A percentile compares a stretch with the other conserved stretches of the same genome.
Evolutionary conservation across 2,797 vertebrate genomes (phyloP).

Genomic region (Centropyge bicolor): DNA sequence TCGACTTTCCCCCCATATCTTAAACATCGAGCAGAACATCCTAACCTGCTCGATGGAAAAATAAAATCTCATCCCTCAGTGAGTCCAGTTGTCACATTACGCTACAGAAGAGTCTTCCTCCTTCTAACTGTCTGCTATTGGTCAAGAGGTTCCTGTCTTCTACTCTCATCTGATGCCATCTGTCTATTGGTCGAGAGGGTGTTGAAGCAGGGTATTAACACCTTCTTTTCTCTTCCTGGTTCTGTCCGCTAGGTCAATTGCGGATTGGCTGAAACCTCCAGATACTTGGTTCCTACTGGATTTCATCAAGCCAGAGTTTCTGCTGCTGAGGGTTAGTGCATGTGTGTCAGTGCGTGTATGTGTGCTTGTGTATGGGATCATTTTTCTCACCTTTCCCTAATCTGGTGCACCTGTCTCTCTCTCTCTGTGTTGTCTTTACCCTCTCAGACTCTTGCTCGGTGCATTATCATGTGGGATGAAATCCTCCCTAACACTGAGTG

Average conservation of each 20-base stretch:
- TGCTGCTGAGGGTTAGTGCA: conserved; percentile 92
- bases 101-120: conserved; percentile 23
- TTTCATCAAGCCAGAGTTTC: conserved; percentile 99
- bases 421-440: conserved; percentile 9
- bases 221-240: conserved; percentile 62
- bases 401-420: conserved; percentile 10
- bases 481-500: conserved; percentile 95
- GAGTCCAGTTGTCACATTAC: conserved; percentile 16
- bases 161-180: conserved; percentile 25
- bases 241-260: conserved; percentile 90
- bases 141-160: conserved; percentile 65
- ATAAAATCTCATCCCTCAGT: neutral
- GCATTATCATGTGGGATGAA: conserved; percentile 99
- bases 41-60: conserved; percentile 41
- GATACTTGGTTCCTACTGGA: conserved; percentile 99
- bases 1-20: neutral
- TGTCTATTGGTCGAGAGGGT: conserved; percentile 49
- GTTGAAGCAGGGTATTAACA: conserved; percentile 69
- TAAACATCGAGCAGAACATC: conserved; percentile 39
- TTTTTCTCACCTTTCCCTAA: conserved; percentile 39
- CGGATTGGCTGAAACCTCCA: conserved; percentile 97
- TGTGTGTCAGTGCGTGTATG: neutral
- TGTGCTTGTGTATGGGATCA: neutral
- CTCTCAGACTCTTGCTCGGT: conserved; percentile 93
- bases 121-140: conserved; percentile 40